Base-by-base conservation (phyloP, 2,797 vertebrate genomes). In the Rhynchonycteris naso region DNA sequence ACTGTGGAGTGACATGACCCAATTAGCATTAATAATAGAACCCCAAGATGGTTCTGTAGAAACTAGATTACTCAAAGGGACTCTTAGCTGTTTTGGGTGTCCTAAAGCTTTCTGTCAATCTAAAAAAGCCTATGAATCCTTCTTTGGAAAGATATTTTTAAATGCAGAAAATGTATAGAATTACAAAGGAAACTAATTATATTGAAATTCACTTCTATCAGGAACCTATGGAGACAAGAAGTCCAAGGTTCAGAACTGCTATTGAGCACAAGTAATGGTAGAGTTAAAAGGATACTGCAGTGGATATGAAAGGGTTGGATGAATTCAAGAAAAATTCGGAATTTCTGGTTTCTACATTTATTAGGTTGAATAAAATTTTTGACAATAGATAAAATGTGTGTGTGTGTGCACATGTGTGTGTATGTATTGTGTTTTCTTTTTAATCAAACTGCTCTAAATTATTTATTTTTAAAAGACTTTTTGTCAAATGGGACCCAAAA, bases 131-230 rank as follows among this genome's bases (percentile, higher is more conserved):
- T 72, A 35, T 38, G 30, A 71, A 59, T 87, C 2, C 8, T 11
- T 76, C 26, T 63, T 78, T 30, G 5, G 52, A 91, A 72, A 24
- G 80, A 61, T 52, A 81, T 18, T 84, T 71, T 81, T 79, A 61
- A 87, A 61, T 50, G 6, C 26, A 72, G 4, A 79, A 35, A 92
- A 79, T 38, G 75, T 1, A 65, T 5, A 71, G 18, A 87, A 69
- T 54, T 63, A 54, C 12, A 92, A 91, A 90, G 50, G 7, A 87
- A 90, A 83, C 75, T 33, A 90, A 93, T 90, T 59, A 93, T 84
- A 58, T 15, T 54, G 15, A 72, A 85, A 85, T 24, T 80, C 4
- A 85, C 76, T 95, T 90, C 58, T 90, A 68, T 69, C 19, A 74
- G 19, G 22, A 91, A 58, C 1, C 7, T 12, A 4, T 66, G 22